Evolutionary conservation across 2,113 vertebrate genomes (phyloP).

Genomic region (Varanus salvator): DNA sequence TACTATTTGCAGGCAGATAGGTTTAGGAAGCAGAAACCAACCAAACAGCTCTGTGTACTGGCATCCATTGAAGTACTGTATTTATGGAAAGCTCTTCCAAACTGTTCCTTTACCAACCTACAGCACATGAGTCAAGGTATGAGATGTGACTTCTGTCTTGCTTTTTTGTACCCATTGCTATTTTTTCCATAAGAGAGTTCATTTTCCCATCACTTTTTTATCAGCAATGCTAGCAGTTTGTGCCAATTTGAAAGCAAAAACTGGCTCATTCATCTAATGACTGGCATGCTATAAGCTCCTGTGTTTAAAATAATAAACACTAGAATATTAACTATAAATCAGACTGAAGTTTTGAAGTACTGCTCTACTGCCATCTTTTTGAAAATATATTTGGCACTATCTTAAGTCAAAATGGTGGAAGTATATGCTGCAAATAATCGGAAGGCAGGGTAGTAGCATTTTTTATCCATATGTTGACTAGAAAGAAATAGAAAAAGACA

Average conservation of each 20-base stretch:
- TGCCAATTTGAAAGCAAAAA: neutral
- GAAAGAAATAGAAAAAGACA: neutral
- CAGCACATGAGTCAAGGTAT: conserved; percentile 98
- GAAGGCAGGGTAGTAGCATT: neutral
- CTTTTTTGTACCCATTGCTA: neutral
- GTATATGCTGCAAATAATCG: neutral
- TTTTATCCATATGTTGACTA: neutral
- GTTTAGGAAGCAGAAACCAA: conserved; percentile 88
- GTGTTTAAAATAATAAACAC: neutral
- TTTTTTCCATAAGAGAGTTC: accelerated
- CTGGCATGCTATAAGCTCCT: neutral
- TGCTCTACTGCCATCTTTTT: too few relatives aligned
- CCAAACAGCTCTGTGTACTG: conserved; percentile 90
- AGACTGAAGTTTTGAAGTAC: neutral
- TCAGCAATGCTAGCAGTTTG: neutral
- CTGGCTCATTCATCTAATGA: neutral
- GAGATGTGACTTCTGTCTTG: neutral
- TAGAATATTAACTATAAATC: neutral
- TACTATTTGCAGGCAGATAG: conserved; percentile 86
- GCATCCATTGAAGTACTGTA: conserved; percentile 95
- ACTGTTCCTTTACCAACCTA: conserved; percentile 93
- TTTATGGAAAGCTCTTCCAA: conserved; percentile 96
- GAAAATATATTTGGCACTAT: neutral
- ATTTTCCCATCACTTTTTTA: neutral
- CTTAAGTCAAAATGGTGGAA: neutral